A percentile compares a stretch with the other conserved stretches of the same genome.
These are phyloP conservation scores for Ispidina lecontei DNA, from an alignment of 2,797 vertebrate species.

Conservation along the genomic window DNA sequence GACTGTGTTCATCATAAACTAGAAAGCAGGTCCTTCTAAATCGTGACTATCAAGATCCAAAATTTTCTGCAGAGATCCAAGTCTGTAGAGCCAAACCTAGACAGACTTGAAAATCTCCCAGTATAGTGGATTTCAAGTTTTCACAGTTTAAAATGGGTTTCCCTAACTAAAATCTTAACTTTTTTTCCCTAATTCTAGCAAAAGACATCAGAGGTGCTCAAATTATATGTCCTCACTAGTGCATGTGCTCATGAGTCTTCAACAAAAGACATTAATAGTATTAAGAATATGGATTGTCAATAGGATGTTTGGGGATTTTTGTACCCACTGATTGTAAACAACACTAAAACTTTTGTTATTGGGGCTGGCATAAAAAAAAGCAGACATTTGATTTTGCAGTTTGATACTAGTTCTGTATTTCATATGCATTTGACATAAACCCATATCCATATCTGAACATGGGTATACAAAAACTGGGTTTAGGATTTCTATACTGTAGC, in stretches of 20 bases:
- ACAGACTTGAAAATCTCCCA: neutral
- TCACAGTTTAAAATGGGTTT: neutral
- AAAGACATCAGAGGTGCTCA: neutral
- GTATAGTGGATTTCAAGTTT: neutral
- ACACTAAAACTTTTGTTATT: neutral
- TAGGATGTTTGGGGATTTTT: neutral
- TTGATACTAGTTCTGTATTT: neutral
- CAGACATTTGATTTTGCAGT: neutral
- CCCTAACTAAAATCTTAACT: neutral
- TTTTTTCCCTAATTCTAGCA: neutral
- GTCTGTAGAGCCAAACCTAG: neutral
- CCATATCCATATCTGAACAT: neutral
- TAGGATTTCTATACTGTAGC: neutral
- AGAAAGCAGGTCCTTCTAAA: neutral
- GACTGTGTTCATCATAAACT: neutral
- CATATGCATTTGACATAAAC: neutral
- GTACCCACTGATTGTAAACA: neutral
- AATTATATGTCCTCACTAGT: neutral
- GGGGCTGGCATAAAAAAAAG: neutral
- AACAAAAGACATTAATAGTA: neutral
- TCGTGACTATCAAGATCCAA: neutral
- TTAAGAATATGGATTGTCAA: neutral
- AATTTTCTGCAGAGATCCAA: neutral
- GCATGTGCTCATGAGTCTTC: neutral
- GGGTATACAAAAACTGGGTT: neutral